Conservation (phyloP, 1,140 invertebrate genomes). For the Zaprionus lachaisei region DNA sequence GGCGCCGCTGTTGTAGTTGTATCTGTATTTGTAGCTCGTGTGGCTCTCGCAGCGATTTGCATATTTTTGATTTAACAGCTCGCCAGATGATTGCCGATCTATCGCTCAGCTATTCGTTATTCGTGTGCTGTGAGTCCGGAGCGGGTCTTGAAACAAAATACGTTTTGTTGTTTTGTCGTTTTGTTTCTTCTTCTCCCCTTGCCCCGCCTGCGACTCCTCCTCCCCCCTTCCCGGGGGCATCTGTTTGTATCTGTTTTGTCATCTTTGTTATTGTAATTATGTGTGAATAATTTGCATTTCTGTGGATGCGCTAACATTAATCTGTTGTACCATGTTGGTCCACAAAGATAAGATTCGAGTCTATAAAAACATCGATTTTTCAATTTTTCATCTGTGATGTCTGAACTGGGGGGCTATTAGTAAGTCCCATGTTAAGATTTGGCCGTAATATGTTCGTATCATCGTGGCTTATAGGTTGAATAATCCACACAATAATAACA, state of each 20-base stretch:
- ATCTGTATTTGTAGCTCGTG: constrained; percentile 44
- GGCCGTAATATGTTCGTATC: constrained; percentile 57
- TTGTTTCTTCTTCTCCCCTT: constrained; percentile 9
- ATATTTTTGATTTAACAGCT: constrained; percentile 83
- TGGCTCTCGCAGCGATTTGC: constrained; percentile 65
- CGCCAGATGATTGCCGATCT: constrained; percentile 45
- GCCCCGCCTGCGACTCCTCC: background rate
- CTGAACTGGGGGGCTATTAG: constrained; percentile 49
- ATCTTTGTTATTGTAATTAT: constrained; percentile 72
- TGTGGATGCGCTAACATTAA: constrained; percentile 62
- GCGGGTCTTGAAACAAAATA: constrained; percentile 27
- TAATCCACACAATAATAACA: constrained; percentile 31
- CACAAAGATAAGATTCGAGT: constrained; percentile 58
- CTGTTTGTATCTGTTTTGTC: constrained; percentile 33
- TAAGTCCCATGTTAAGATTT: constrained; percentile 52
- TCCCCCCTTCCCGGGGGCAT: background rate
- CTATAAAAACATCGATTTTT: constrained; percentile 24
- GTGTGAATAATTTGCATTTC: constrained; percentile 72
- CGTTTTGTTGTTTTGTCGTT: constrained; percentile 12
- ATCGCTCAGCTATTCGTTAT: constrained; percentile 20
- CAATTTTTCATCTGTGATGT: constrained; percentile 47
- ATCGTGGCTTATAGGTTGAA: constrained; percentile 19
- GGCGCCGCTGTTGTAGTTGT: constrained; percentile 7
- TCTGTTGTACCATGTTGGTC: constrained; percentile 40
- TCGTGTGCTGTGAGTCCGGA: constrained; percentile 4